Evolutionary conservation across 2,113 vertebrate species (phyloP).

Genomic region (Brachionichthys hirsutus): DNA sequence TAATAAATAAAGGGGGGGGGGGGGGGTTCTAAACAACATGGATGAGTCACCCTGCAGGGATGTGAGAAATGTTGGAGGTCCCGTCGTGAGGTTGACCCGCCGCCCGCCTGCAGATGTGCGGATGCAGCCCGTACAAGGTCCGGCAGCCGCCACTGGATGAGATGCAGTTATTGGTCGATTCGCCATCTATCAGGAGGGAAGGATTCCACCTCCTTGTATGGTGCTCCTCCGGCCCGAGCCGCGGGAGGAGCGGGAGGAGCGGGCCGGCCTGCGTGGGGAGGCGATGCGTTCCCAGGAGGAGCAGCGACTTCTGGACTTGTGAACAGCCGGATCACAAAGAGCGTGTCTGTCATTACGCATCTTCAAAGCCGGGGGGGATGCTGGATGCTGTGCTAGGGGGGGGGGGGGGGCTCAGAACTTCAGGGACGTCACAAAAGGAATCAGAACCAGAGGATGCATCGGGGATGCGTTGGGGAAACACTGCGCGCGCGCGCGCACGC

Average conservation of each 20-base stretch:
- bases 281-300: conserved; percentile 36
- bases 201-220: conserved; percentile 76
- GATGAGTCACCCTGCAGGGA: conserved; percentile 58
- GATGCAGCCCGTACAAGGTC: conserved; percentile 73
- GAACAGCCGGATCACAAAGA: conserved; percentile 21
- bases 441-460: conserved; percentile 45
- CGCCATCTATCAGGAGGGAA: conserved; percentile 72
- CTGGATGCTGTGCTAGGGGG: conserved; percentile 37
- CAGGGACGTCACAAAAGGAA: conserved; percentile 59
- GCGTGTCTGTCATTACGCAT: conserved; percentile 55
- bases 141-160: conserved; percentile 63
- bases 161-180: conserved; percentile 71
- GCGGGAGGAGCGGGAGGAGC: conserved; percentile 44
- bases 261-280: conserved; percentile 46
- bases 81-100: background rate
- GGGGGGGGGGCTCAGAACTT: conserved; percentile 34
- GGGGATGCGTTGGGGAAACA: conserved; percentile 31
- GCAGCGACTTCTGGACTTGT: conserved; percentile 1
- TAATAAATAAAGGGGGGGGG: conserved; percentile 42
- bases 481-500: background rate
- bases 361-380: conserved; percentile 37
- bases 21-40: conserved; percentile 40
- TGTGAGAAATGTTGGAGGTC: conserved; percentile 33
- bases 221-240: conserved; percentile 55
- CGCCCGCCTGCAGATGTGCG: conserved; percentile 46